phyloP scores from a whole-genome alignment of 2,797 vertebrate species.

The Fratercula arctica region DNA sequence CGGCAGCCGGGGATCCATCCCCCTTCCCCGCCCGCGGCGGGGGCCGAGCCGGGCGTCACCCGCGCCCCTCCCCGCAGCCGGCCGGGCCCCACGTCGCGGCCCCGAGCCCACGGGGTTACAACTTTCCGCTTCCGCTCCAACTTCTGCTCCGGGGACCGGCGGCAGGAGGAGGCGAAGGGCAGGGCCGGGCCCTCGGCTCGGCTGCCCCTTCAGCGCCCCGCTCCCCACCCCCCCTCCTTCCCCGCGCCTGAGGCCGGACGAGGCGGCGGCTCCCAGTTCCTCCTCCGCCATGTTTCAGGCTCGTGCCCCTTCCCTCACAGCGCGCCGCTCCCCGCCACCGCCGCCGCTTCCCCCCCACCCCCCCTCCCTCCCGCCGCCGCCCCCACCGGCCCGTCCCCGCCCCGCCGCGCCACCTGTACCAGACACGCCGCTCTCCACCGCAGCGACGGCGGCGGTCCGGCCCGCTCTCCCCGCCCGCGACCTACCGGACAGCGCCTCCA shows the following conservation, averaged over 20 bases:
- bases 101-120: conserved; percentile 42
- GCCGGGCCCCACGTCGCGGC: conserved; percentile 56
- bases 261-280: conserved; percentile 65
- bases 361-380: background rate
- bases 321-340: background rate
- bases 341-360: no score
- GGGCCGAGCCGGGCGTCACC: background rate
- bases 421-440: background rate
- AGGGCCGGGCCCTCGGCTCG: background rate
- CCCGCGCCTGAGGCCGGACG: background rate
- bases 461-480: conserved; percentile 1
- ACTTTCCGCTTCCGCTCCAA: conserved; percentile 70
- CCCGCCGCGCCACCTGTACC: conserved; percentile 41
- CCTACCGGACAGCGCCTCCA: conserved; percentile 55
- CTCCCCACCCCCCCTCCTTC: background rate
- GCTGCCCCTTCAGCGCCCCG: background rate
- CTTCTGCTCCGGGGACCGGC: conserved; percentile 37
- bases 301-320: conserved; percentile 61
- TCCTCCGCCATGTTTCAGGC: conserved; percentile 77
- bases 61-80: conserved; percentile 33
- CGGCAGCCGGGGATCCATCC: background rate
- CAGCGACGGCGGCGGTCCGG: background rate
- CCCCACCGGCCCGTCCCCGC: background rate
- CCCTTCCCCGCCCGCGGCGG: background rate
- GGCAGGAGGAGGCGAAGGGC: background rate